Evolutionary conservation across 2,113 vertebrate species (phyloP).

Genomic region (Turnix velox): DNA sequence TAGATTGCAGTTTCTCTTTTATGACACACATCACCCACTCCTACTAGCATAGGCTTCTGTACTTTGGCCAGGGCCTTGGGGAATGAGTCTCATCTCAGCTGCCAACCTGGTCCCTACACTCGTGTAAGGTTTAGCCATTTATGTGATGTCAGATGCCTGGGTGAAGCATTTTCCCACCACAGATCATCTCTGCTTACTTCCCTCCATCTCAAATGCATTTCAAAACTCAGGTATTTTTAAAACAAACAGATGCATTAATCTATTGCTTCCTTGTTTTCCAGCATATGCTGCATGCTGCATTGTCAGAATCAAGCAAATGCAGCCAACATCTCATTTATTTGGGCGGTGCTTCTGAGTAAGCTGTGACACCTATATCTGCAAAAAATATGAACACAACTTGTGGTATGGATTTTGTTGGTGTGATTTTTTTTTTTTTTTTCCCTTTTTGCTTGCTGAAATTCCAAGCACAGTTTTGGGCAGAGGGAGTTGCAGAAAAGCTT

Average conservation of each 20-base stretch:
- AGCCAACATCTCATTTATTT: neutral
- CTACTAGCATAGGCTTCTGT: rapidly evolving
- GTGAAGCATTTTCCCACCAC: neutral
- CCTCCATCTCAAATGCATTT: neutral
- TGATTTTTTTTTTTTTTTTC: neutral
- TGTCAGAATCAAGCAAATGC: neutral
- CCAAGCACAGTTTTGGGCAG: neutral
- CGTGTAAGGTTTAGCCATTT: neutral
- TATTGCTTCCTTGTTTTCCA: neutral
- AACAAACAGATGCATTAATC: neutral
- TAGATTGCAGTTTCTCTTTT: neutral
- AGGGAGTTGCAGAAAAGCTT: neutral
- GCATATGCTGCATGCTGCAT: neutral
- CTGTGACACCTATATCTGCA: neutral
- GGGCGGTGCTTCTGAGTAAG: neutral
- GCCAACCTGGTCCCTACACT: rapidly evolving
- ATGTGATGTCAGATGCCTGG: neutral
- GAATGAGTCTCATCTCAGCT: neutral
- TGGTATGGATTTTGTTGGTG: neutral
- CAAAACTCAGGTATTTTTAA: neutral
- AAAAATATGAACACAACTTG: neutral
- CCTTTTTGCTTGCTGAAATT: neutral
- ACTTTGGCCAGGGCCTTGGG: rapidly evolving
- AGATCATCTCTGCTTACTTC: neutral
- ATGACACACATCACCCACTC: neutral